Percentiles rank a stretch among this genome's conserved stretches.
These are phyloP conservation scores for Nysson spinosus DNA, from an alignment of 2,888 invertebrate genomes.

Conservation along the genomic window DNA sequence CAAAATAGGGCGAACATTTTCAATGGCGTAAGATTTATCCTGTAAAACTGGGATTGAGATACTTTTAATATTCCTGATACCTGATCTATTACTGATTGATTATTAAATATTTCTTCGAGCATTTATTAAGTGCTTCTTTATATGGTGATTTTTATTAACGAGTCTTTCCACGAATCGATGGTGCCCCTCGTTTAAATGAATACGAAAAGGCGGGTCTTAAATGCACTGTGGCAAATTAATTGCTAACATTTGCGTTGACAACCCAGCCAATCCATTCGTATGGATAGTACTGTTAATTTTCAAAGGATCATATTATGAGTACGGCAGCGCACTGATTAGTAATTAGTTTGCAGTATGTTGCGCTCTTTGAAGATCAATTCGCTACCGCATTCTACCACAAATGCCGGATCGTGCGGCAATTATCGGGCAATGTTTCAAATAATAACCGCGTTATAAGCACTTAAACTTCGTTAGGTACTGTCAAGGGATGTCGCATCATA, in stretches of 20 bases:
- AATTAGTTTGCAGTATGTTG: constrained; percentile 44
- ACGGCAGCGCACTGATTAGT: constrained; percentile 35
- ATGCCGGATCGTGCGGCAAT: constrained; percentile 30
- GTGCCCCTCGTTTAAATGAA: no score
- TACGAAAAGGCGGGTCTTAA: no score
- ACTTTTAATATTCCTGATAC: no score
- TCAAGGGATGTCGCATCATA: background rate
- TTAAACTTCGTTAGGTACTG: background rate
- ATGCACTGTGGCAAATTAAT: constrained; percentile 51
- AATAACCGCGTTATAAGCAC: constrained; percentile 8
- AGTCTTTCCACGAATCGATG: no score
- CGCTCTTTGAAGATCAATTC: constrained; percentile 25
- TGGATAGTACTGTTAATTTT: constrained; percentile 42
- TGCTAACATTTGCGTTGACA: constrained; percentile 46
- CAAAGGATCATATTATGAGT: constrained; percentile 38
- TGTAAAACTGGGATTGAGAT: no score
- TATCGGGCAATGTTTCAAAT: constrained; percentile 16
- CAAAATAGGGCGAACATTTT: constrained; percentile 29
- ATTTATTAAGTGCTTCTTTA: no score
- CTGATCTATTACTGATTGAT: no score
- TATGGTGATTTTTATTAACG: no score
- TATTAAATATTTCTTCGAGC: no score
- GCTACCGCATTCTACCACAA: background rate
- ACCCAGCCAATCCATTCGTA: constrained; percentile 26
- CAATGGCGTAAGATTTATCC: constrained; percentile 32